Conservation (phyloP, 2,888 invertebrate species). For the Heliconius erato region DNA sequence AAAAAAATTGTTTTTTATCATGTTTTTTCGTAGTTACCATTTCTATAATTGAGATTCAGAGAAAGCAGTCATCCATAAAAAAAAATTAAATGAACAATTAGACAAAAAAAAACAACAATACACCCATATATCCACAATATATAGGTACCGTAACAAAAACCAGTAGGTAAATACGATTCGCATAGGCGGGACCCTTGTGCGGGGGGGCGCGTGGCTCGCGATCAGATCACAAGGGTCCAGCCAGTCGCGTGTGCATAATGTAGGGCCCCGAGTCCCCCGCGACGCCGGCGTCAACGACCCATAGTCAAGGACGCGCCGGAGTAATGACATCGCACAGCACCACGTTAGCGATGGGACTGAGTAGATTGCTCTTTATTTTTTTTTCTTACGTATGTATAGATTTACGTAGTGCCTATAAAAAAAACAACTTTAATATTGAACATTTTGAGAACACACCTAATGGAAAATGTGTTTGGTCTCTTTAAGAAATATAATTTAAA, state of each 20-base stretch:
- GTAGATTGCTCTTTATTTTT: constrained; percentile 41
- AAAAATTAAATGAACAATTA: no score
- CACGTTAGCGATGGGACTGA: constrained; percentile 34
- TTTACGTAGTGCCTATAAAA: not conserved
- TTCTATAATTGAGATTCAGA: not conserved
- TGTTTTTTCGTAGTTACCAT: no score
- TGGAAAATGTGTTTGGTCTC: not conserved
- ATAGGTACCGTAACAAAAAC: not conserved
- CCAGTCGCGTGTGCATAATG: constrained; percentile 72
- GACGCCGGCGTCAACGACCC: constrained; percentile 78
- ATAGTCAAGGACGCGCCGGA: constrained; percentile 73
- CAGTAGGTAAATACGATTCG: constrained; percentile 9
- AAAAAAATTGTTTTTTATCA: no score
- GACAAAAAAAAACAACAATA: not conserved
- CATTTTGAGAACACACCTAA: not conserved
- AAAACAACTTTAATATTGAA: not conserved
- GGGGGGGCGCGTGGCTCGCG: constrained; percentile 62
- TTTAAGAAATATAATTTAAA: not conserved
- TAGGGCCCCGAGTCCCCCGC: constrained; percentile 61
- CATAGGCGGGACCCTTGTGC: constrained; percentile 44
- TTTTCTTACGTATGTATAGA: constrained; percentile 9
- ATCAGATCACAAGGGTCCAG: constrained; percentile 63
- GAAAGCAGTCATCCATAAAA: not conserved
- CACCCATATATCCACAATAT: not conserved
- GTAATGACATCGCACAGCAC: constrained; percentile 50